These are phyloP conservation scores for Megalops cyprinoides DNA, from an alignment of 2,797 vertebrate species.

Conservation along the genomic window DNA sequence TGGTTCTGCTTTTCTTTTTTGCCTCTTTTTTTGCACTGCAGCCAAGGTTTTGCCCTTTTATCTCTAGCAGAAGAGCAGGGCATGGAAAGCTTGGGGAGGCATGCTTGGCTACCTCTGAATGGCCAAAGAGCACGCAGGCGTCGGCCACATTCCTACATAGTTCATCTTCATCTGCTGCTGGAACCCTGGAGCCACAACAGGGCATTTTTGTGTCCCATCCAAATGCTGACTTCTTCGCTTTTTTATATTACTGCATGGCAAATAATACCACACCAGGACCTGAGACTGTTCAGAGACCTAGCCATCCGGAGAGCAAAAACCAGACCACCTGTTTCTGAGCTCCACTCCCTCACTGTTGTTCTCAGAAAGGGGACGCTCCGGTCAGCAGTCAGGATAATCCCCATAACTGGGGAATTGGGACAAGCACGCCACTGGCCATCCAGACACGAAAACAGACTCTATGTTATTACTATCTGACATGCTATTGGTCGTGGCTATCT, in stretches of 20 bases:
- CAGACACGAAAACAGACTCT: not conserved
- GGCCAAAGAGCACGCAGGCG: conserved; percentile 46
- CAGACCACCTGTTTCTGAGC: not conserved
- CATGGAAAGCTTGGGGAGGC: conserved; percentile 46
- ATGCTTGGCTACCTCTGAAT: conserved; percentile 56
- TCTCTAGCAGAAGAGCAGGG: conserved; percentile 36
- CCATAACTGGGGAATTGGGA: not conserved
- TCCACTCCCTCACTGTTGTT: too few relatives aligned
- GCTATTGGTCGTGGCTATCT: too few relatives aligned
- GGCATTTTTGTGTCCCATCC: conserved; percentile 32
- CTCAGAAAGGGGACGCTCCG: not conserved
- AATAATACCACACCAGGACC: conserved; percentile 16
- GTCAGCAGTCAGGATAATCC: not conserved
- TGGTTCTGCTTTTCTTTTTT: not conserved
- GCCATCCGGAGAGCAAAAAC: not conserved
- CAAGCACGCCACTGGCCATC: not conserved
- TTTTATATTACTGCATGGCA: not conserved
- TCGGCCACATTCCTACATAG: conserved; percentile 49
- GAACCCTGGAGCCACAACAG: not conserved
- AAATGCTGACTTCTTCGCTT: conserved; percentile 30
- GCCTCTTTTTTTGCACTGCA: conserved; percentile 3
- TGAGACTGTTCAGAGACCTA: not conserved
- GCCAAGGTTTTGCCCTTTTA: conserved; percentile 45
- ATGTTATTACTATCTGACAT: not conserved
- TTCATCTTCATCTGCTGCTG: conserved; percentile 41